phyloP scores from a whole-genome alignment of 2,113 vertebrate species.

The Corythornis vintsioides region DNA sequence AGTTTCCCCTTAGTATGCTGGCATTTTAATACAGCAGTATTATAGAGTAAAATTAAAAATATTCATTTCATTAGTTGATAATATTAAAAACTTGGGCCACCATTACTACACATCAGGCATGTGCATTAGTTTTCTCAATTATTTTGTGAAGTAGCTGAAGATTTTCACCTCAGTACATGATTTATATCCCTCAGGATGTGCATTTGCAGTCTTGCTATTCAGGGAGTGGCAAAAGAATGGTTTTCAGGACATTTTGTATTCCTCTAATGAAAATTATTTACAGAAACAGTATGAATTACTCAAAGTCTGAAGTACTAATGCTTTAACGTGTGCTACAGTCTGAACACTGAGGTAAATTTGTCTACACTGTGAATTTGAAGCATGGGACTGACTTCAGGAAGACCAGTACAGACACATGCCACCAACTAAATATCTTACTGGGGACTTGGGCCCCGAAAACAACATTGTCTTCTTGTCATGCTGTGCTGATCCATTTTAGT shows the following conservation, averaged over 20 bases:
- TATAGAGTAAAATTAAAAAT: background rate
- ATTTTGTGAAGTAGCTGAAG: background rate
- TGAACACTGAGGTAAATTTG: background rate
- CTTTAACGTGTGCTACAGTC: background rate
- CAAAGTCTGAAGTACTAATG: background rate
- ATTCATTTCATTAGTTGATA: background rate
- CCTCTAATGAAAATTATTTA: background rate
- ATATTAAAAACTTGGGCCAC: background rate
- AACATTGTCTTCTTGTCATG: background rate
- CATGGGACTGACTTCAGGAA: background rate
- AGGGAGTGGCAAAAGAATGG: background rate
- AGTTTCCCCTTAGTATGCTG: background rate
- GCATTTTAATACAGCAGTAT: background rate
- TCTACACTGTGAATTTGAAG: background rate
- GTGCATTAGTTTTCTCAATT: background rate
- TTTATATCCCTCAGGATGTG: background rate
- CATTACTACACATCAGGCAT: background rate
- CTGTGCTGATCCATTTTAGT: background rate
- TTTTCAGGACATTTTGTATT: background rate
- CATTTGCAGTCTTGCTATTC: background rate
- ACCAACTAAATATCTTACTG: background rate
- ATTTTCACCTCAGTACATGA: background rate
- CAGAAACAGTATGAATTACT: background rate
- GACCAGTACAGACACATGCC: background rate
- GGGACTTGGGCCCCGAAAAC: background rate